A percentile compares a stretch with the other conserved stretches of the same genome.
phyloP scores from a whole-genome alignment of 2,113 vertebrate genomes.

The Ptilorrhoa leucosticta region DNA sequence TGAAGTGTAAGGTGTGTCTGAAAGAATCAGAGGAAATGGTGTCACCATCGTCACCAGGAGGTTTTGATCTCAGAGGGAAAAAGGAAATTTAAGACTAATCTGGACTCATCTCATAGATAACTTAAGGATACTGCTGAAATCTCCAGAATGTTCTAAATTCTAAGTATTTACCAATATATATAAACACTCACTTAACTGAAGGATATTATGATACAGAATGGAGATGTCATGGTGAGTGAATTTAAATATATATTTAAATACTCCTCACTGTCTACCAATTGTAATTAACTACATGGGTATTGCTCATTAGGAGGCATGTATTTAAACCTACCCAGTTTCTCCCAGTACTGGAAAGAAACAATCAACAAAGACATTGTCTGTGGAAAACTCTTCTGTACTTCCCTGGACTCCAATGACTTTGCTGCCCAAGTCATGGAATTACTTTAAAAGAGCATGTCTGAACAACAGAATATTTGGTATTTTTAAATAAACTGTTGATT shows the following conservation, averaged over 20 bases:
- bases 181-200: neutral
- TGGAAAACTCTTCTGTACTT: neutral
- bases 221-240: neutral
- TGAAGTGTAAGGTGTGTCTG: neutral
- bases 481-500: neutral
- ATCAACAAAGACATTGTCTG: neutral
- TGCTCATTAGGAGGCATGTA: neutral
- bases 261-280: neutral
- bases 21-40: conserved; percentile 46
- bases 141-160: neutral
- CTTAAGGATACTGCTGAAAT: neutral
- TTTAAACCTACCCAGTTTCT: neutral
- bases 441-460: neutral
- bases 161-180: neutral
- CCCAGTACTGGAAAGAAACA: neutral
- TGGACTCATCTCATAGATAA: neutral
- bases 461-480: neutral
- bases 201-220: neutral
- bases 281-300: neutral
- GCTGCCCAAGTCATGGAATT: neutral
- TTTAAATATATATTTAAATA: neutral
- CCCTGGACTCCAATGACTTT: neutral
- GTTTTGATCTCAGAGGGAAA: conserved; percentile 27
- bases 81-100: neutral
- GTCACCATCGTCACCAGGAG: neutral